Conservation (phyloP, 1,140 invertebrate genomes). For the Drosophila pallidifrons region DNA sequence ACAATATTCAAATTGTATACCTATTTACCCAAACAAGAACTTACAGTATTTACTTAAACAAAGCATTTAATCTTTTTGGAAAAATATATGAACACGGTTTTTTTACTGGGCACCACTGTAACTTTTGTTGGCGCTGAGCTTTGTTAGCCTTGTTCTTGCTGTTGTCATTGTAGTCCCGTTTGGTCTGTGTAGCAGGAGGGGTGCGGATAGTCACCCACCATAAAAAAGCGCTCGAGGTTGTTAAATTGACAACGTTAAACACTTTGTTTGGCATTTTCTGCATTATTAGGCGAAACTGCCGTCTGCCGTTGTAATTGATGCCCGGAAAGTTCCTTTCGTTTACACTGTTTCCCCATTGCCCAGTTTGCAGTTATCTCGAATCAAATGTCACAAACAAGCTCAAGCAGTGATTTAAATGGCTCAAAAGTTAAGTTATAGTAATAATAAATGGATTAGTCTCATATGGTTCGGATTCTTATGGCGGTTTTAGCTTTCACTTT, state of each 20-base stretch:
- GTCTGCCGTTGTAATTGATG: conserved; percentile 77
- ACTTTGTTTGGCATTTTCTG: conserved; percentile 83
- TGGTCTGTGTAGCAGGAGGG: conserved; percentile 37
- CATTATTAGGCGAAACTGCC: conserved; percentile 80
- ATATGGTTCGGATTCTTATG: conserved; percentile 26
- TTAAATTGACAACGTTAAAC: conserved; percentile 83
- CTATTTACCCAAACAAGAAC: no score
- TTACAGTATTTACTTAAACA: no score
- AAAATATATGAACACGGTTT: no score
- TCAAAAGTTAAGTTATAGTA: conserved; percentile 82
- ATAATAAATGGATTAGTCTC: conserved; percentile 73
- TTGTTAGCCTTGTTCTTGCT: conserved; percentile 49
- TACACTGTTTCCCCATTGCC: background rate
- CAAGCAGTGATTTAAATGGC: conserved; percentile 79
- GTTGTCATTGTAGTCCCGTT: conserved; percentile 55
- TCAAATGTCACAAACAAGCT: conserved; percentile 42
- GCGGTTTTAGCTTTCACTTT: conserved; percentile 3
- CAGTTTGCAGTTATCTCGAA: conserved; percentile 32
- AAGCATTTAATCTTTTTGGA: no score
- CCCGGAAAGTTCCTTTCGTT: conserved; percentile 14
- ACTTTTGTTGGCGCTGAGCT: conserved; percentile 56
- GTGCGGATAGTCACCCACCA: conserved; percentile 34
- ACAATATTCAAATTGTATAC: no score
- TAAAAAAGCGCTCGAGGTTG: conserved; percentile 83
- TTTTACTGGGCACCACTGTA: conserved; percentile 55